phyloP scores from a whole-genome alignment of 2,888 invertebrate species.

The Lampropteryx suffumata region DNA sequence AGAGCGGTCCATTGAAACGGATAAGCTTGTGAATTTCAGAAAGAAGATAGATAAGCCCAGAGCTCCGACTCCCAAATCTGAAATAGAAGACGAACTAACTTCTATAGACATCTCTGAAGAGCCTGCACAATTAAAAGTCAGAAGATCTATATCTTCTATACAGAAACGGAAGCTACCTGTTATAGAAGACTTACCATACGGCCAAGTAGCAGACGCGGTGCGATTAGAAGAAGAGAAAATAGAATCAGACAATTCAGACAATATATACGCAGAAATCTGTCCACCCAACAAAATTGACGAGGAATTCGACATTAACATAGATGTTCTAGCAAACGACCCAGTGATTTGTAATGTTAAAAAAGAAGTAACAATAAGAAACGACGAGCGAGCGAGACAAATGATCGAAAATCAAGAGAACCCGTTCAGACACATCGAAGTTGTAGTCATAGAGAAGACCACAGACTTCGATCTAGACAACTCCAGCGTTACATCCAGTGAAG shows the following conservation, averaged over 20 bases:
- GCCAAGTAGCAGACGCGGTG: slow-evolving; percentile 87
- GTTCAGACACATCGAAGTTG: slow-evolving; percentile 79
- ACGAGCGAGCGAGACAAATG: slow-evolving; percentile 73
- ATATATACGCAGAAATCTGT: slow-evolving; percentile 88
- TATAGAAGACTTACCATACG: slow-evolving; percentile 87
- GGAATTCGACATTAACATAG: slow-evolving; percentile 72
- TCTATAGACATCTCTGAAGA: slow-evolving; percentile 72
- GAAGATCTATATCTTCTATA: slow-evolving; percentile 79
- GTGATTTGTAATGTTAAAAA: slow-evolving; percentile 78
- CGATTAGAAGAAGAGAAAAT: slow-evolving; percentile 69
- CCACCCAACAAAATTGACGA: slow-evolving; percentile 70
- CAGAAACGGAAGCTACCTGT: slow-evolving; percentile 80
- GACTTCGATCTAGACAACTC: slow-evolving; percentile 76
- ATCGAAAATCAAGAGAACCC: slow-evolving; percentile 74
- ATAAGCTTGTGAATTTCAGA: slow-evolving; percentile 71
- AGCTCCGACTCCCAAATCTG: slow-evolving; percentile 75
- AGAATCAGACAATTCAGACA: slow-evolving; percentile 80
- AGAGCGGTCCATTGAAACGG: slow-evolving; percentile 61
- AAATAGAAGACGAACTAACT: slow-evolving; percentile 65
- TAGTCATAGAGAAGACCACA: slow-evolving; percentile 78
- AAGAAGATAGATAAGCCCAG: slow-evolving; percentile 77
- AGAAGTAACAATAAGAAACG: slow-evolving; percentile 74
- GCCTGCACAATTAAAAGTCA: slow-evolving; percentile 72
- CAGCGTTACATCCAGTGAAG: slow-evolving; percentile 70
- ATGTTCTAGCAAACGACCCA: slow-evolving; percentile 73